phyloP scores from a whole-genome alignment of 2,797 vertebrate genomes.

The Poeciliopsis gracilis region DNA sequence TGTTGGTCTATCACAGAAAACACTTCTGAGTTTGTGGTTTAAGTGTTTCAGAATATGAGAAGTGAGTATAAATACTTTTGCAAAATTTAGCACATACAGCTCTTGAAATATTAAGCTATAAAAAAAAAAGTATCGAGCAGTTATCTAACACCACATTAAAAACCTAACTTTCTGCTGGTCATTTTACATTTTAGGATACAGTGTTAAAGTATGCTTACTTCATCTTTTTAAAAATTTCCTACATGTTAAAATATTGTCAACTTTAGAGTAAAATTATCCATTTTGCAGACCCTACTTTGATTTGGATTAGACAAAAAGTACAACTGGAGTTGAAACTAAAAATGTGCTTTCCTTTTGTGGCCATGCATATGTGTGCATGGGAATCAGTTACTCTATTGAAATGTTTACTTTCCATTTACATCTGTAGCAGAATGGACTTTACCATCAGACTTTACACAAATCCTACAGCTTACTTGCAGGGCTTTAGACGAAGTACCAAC shows the following conservation, averaged over 20 bases:
- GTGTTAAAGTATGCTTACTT: too few relatives aligned
- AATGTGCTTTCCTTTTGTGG: not conserved
- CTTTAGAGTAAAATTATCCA: not conserved
- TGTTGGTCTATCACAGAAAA: not conserved
- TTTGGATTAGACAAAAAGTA: not conserved
- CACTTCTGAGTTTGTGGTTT: not conserved
- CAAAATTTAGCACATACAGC: not conserved
- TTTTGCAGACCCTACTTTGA: not conserved
- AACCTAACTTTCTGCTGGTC: not conserved
- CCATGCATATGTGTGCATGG: not conserved
- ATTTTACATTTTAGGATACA: not conserved
- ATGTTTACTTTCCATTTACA: slow-evolving; percentile 17
- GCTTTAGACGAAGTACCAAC: not conserved
- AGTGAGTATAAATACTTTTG: not conserved
- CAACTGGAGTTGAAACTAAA: not conserved
- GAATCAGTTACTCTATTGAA: slow-evolving; percentile 2
- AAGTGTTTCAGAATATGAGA: not conserved
- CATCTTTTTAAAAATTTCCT: not conserved
- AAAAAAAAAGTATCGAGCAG: not conserved
- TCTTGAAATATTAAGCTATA: not conserved
- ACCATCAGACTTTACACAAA: not conserved
- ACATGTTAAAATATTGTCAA: not conserved
- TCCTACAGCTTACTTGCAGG: not conserved
- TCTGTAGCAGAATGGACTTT: slow-evolving; percentile 7
- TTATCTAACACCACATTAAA: not conserved